A percentile compares a stretch with the other conserved stretches of the same genome.
Evolutionary conservation across 2,888 invertebrate species (phyloP).

Genomic region (Eristalis pertinax): DNA sequence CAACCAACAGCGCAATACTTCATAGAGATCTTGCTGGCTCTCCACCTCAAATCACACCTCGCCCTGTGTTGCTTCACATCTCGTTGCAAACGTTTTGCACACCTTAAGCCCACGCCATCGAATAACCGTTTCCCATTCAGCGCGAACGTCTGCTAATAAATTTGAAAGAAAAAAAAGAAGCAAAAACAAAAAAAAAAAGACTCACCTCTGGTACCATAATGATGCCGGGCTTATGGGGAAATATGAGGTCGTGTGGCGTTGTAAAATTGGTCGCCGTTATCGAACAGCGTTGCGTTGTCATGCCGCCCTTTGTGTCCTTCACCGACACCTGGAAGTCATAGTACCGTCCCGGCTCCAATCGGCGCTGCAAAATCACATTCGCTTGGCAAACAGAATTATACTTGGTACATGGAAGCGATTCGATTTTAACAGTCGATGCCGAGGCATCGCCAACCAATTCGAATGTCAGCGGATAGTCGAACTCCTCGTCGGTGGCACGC

Average conservation of each 20-base stretch:
- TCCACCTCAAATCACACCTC: neutral
- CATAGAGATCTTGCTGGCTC: neutral
- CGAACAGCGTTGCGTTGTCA: slow-evolving; percentile 88
- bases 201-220: slow-evolving; percentile 89
- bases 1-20: too few species aligned
- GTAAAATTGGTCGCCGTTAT: slow-evolving; percentile 92
- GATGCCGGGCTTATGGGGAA: slow-evolving; percentile 90
- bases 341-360: slow-evolving; percentile 90
- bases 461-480: slow-evolving; percentile 92
- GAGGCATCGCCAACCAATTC: slow-evolving; percentile 89
- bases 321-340: slow-evolving; percentile 90
- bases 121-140: neutral
- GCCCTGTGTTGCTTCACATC: neutral
- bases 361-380: slow-evolving; percentile 89
- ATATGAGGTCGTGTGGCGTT: slow-evolving; percentile 91
- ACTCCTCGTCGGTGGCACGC: slow-evolving; percentile 92
- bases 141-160: slow-evolving; percentile 11
- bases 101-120: neutral
- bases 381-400: slow-evolving; percentile 95
- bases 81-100: neutral
- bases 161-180: neutral
- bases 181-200: neutral
- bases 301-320: slow-evolving; percentile 89
- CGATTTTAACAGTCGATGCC: slow-evolving; percentile 89
- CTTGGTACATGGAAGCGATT: slow-evolving; percentile 91